Evolutionary conservation across 2,113 vertebrate species (phyloP), one percentile per base, ranked within the genome.

Genomic region (Bubo scandiacus): DNA sequence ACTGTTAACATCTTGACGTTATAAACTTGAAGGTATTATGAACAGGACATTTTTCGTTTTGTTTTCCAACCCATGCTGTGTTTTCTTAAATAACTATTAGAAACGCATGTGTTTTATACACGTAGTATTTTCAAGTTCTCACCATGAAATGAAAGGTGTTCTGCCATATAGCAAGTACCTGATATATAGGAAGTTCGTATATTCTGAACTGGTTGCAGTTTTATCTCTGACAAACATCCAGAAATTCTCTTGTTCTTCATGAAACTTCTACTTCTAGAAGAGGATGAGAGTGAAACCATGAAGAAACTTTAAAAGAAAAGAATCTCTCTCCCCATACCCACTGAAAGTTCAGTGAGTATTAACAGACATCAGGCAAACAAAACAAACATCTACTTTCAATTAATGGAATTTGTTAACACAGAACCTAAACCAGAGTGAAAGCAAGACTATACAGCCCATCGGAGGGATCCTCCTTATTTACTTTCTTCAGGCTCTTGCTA

Each of bases 171-270:
- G 15, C 19, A 93, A 80, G 9, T 97, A 99, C 99, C 99, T 97
- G 98, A 49, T 52, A 97, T 68, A 62, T 73, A 96, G 71, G 97
- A 92, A 45, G 94, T 94, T 68, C 94, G 96, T 26, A 98, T 94
- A 45, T 97, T 98, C 96, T 98, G 98, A 95, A 98, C 92, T 9
- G 98, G 97, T 95, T 98, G 98, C 54, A 99, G 97, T 88, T 98
- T 98, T 72, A 99, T 98, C 84, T 99, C 99, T 12, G 98, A 99
- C 49, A 99, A 98, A 92, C 99, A 99, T 25, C 98, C 98, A 71
- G 99, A 99, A 95, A 99, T 98, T 96, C 99, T 99, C 96, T 97
- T 98, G 92, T 98, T 98, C 96, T 99, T 99, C 97, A 99, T 98
- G 80, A 99, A 96, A 96, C 99, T 99, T 95, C 99, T 98, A 87